These are phyloP conservation scores for Hippopotamyrus pictus DNA, from an alignment of 2,797 vertebrate species.

Conservation along the genomic window DNA sequence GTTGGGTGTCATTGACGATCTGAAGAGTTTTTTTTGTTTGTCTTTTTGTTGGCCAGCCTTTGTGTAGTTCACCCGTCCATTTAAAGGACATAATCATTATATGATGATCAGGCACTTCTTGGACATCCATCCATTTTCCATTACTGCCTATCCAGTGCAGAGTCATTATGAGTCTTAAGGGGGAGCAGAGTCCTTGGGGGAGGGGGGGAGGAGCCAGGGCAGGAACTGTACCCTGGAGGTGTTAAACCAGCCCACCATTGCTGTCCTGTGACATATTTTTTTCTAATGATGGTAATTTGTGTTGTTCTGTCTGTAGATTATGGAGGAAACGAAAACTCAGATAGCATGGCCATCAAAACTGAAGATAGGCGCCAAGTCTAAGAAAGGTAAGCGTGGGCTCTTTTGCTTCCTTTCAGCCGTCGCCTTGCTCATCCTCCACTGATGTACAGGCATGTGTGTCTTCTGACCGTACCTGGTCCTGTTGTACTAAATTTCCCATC, in stretches of 20 bases:
- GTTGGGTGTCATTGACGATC: background rate
- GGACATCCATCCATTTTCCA: background rate
- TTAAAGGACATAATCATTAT: background rate
- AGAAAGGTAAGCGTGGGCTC: conserved; percentile 60
- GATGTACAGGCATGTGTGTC: background rate
- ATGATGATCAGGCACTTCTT: background rate
- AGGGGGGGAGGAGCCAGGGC: background rate
- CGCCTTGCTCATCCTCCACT: background rate
- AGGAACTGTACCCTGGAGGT: background rate
- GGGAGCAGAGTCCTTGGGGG: background rate
- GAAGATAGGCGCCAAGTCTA: conserved; percentile 74
- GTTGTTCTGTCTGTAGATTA: conserved; percentile 57
- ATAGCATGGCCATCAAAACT: conserved; percentile 74
- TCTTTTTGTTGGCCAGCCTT: background rate
- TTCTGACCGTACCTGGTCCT: background rate
- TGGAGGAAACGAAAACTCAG: conserved; percentile 73
- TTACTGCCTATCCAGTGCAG: background rate
- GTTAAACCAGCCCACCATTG: background rate
- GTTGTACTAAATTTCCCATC: background rate
- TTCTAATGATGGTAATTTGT: background rate
- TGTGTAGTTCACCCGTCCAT: background rate
- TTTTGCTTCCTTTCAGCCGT: conserved; percentile 3
- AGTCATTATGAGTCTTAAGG: background rate
- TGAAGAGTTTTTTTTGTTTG: background rate
- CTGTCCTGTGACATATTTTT: background rate